A percentile compares a stretch with the other conserved stretches of the same genome.
Evolutionary conservation across 2,888 invertebrate species (phyloP).

Genomic region (Caenorhabditis sp.): DNA sequence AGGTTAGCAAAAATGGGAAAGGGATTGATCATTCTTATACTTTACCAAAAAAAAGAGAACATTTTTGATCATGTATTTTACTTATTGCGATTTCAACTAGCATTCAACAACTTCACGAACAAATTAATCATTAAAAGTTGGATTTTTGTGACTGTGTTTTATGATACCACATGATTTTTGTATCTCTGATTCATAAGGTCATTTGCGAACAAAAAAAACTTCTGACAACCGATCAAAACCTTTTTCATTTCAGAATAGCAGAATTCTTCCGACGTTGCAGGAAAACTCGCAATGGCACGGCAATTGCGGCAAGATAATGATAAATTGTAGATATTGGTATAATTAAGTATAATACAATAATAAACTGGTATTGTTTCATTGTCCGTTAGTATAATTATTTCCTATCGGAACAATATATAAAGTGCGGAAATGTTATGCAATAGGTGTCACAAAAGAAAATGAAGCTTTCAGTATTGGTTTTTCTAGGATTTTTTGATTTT

Average conservation of each 20-base stretch:
- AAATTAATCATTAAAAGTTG: no score
- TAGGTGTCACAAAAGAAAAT: neutral
- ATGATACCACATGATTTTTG: neutral
- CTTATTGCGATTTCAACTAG: no score
- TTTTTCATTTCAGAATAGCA: conserved; percentile 43
- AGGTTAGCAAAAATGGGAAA: conserved; percentile 18
- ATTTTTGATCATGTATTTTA: no score
- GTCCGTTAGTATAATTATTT: neutral
- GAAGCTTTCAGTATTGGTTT: neutral
- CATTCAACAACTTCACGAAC: no score
- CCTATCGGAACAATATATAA: neutral
- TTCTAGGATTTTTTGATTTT: neutral
- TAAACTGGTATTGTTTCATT: conserved; percentile 1
- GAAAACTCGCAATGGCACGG: conserved; percentile 42
- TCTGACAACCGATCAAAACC: no score
- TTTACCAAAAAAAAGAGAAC: no score
- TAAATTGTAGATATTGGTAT: neutral
- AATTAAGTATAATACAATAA: neutral
- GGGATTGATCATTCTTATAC: no score
- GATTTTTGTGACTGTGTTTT: neutral
- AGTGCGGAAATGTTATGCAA: neutral
- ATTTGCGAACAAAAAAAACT: no score
- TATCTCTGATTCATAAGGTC: no score
- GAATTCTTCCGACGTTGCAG: conserved; percentile 57
- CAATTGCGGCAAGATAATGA: conserved; percentile 46